Evolutionary conservation across 2,113 vertebrate species (phyloP).

Genomic region (Ursus arctos): DNA sequence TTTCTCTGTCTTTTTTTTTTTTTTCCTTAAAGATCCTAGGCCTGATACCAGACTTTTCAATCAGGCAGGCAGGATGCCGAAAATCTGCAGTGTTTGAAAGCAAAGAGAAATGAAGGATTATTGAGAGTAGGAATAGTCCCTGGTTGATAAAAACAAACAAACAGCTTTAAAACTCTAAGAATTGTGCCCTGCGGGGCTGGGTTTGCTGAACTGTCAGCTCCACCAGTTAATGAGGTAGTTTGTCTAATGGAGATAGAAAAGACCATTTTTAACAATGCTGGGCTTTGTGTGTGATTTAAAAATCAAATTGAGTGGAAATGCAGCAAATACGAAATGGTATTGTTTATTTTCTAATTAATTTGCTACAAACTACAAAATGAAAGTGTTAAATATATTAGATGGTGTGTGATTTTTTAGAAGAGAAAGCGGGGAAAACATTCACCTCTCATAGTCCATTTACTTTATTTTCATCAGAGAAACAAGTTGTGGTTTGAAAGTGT

Average conservation of each 20-base stretch:
- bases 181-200: constrained; percentile 69
- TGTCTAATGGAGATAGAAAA: constrained; percentile 76
- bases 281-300: constrained; percentile 76
- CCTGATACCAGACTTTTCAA: constrained; percentile 46
- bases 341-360: constrained; percentile 81
- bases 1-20: background rate
- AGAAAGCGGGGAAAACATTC: background rate
- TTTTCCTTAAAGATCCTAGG: constrained; percentile 34
- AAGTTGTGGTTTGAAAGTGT: background rate
- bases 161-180: constrained; percentile 78
- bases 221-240: constrained; percentile 76
- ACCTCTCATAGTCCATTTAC: background rate
- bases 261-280: constrained; percentile 71
- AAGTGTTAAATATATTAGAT: constrained; percentile 47
- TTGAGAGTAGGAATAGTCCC: constrained; percentile 59
- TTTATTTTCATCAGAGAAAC: background rate
- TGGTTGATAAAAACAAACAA: constrained; percentile 63
- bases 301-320: constrained; percentile 77
- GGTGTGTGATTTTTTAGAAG: constrained; percentile 30
- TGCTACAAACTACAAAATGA: constrained; percentile 59
- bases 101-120: constrained; percentile 57
- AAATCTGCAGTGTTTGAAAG: constrained; percentile 58
- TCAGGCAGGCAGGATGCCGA: background rate
- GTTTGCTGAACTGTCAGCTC: constrained; percentile 79
- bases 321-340: constrained; percentile 67